Base-by-base conservation (phyloP, 2,113 vertebrate genomes). In the Pseudorhombus dupliciocellatus region DNA sequence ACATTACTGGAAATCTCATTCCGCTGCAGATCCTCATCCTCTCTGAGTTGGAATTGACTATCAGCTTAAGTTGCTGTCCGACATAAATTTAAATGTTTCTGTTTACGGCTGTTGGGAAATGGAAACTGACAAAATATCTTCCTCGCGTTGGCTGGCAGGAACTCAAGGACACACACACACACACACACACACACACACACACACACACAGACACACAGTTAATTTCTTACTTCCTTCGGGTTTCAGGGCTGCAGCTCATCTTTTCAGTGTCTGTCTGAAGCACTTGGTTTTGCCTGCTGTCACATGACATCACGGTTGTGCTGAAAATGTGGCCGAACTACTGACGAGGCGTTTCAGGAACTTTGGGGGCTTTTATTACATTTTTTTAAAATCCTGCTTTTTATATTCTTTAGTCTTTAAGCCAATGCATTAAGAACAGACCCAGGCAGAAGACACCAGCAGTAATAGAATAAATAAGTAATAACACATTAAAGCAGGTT, bases 1-100 rank as follows among this genome's bases (percentile, higher is more conserved):
- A 80, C 51, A 40, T 77, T 61, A 77, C 75, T 80, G 64, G 40
- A 81, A 86, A 84, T 87, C 68, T 83, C 83, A 59, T 73, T 68
- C 58, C 59, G 48, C 48, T 0, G 63, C 72, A 50, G 73, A 80
- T 69, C 62, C 25, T 63, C 63, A 78, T 66, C 61, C 25, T 57
- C 63, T 72, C 64, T 1, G 30, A 68, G 67, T 55, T 30, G 65
- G 74, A 82, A 86, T 77, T 78, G 69, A 74, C 80, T 71, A 62
- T 80, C 74, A 48, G 80, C 81, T 85, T 87, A 84, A 84, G 78
- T 71, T 66, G 75, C 62, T 2, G 11, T 37, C 60, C 40, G 8
- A 24, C 65, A 37, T 68, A 55, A 63, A 72, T 79, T 60, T 66
- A 73, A 78, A 77, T 83, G 28, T 79, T 85, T 72, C 63, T 69